Percentiles rank a stretch among this genome's conserved stretches.
These are phyloP conservation scores for Campodea augens DNA, from an alignment of 1,140 invertebrate species.

Conservation along the genomic window DNA sequence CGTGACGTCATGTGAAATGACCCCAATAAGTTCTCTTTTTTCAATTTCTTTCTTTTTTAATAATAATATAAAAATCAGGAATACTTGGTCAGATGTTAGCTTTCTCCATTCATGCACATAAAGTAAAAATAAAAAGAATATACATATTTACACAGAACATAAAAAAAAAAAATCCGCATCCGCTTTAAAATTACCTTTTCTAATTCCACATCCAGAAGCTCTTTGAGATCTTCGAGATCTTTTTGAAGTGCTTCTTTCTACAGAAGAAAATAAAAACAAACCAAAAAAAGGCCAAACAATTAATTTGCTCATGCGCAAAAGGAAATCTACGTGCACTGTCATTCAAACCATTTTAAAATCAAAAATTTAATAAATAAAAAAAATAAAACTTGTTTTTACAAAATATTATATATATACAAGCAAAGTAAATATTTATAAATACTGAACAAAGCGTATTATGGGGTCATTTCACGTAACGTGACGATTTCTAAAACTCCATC, in stretches of 20 bases:
- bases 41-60: no score
- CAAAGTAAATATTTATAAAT: background rate
- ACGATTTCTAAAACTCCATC: no score
- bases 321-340: background rate
- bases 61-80: no score
- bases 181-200: conserved; percentile 33
- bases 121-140: no score
- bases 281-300: conserved; percentile 22
- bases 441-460: no score
- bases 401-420: background rate
- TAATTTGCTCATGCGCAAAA: conserved; percentile 10
- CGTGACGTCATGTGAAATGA: no score
- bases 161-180: no score
- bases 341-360: background rate
- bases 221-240: conserved; percentile 38
- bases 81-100: no score
- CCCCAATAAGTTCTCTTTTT: no score
- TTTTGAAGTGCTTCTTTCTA: conserved; percentile 42
- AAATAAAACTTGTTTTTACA: background rate
- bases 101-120: no score
- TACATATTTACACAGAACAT: no score
- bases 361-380: background rate
- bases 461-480: no score
- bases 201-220: conserved; percentile 37
- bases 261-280: conserved; percentile 23